Conservation (phyloP, 2,888 invertebrate species). For the Sinopyrophorus schimmeli region DNA sequence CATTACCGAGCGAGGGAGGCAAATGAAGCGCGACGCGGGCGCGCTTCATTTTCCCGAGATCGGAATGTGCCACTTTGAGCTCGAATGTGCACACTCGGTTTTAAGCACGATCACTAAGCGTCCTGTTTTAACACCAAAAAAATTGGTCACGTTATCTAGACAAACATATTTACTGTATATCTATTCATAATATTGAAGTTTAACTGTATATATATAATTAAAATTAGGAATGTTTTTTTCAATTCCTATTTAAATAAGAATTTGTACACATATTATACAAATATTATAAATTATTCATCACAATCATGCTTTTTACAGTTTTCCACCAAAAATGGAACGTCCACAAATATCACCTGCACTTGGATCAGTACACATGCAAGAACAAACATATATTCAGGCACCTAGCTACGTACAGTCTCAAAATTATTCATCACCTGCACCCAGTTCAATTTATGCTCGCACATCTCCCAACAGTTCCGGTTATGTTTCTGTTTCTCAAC, state of each 20-base stretch:
- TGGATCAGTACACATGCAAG: conserved; percentile 51
- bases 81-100: too few species aligned
- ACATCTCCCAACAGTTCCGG: conserved; percentile 50
- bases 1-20: too few species aligned
- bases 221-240: conserved; percentile 4
- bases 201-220: too few species aligned
- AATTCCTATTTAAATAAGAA: conserved; percentile 2
- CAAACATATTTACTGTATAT: too few species aligned
- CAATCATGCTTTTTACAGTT: conserved; percentile 46
- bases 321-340: conserved; percentile 55
- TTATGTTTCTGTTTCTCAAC: conserved; percentile 55
- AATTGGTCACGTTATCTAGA: too few species aligned
- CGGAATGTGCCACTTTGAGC: too few species aligned
- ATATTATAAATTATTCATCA: not conserved
- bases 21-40: too few species aligned
- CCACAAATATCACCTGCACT: conserved; percentile 51
- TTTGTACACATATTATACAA: not conserved
- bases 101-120: too few species aligned
- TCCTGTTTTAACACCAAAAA: too few species aligned
- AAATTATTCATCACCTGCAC: conserved; percentile 48
- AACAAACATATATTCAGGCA: conserved; percentile 55
- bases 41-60: too few species aligned
- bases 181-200: too few species aligned
- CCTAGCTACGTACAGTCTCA: conserved; percentile 54
- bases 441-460: conserved; percentile 50